phyloP scores from a whole-genome alignment of 2,797 vertebrate genomes.

The Poliocrania exsul region DNA sequence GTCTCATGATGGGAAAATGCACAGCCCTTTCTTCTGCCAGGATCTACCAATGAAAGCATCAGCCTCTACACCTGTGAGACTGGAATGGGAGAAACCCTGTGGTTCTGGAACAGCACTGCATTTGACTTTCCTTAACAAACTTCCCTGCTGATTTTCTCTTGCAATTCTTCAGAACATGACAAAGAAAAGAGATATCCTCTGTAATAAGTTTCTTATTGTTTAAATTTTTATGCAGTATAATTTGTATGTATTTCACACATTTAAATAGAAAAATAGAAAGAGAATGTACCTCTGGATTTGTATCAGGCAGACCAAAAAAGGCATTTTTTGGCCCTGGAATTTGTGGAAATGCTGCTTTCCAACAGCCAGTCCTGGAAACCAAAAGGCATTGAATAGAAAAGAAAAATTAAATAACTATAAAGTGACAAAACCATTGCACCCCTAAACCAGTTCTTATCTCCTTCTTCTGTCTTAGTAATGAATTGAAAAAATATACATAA shows the following conservation, averaged over 20 bases:
- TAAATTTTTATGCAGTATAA: neutral
- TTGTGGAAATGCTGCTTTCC: slow-evolving; percentile 24
- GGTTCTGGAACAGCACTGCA: neutral
- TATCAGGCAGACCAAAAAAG: neutral
- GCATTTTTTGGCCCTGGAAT: slow-evolving; percentile 37
- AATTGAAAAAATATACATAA: neutral
- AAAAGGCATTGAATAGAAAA: neutral
- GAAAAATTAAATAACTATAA: accelerated
- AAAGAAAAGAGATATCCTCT: neutral
- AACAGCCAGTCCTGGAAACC: slow-evolving; percentile 7
- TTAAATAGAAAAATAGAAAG: neutral
- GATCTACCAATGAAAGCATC: neutral
- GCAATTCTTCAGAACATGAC: neutral
- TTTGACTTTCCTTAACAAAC: neutral
- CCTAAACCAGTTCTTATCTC: neutral
- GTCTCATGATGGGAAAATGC: accelerated
- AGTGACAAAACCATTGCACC: neutral
- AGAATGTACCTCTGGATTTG: neutral
- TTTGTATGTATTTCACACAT: neutral
- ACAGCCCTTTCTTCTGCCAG: neutral
- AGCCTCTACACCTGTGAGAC: neutral
- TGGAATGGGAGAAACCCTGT: accelerated
- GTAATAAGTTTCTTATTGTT: neutral
- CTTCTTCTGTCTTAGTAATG: neutral
- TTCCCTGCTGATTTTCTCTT: neutral